Percentiles rank a stretch among this genome's conserved stretches.
Conservation (phyloP, 1,140 invertebrate genomes). For the Acromyrmex charruanus region DNA sequence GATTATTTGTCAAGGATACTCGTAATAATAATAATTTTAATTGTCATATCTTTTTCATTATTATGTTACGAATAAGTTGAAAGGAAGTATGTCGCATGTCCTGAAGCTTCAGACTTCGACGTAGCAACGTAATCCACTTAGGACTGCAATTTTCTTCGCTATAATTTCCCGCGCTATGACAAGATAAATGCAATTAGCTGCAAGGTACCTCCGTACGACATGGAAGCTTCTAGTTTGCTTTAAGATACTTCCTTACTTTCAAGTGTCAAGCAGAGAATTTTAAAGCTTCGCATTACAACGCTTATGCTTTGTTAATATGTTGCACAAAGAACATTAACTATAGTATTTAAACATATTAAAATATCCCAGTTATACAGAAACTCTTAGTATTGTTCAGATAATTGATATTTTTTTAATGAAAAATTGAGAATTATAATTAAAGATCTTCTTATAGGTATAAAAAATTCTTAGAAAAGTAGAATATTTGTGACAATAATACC, state of each 20-base stretch:
- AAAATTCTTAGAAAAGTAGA: background rate
- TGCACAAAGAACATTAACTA: background rate
- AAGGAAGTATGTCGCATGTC: conserved; percentile 30
- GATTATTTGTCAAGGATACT: conserved; percentile 9
- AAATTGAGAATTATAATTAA: conserved; percentile 9
- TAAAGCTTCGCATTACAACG: conserved; percentile 45
- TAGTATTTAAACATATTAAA: background rate
- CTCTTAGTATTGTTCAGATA: background rate
- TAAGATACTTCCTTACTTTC: conserved; percentile 48
- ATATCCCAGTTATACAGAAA: background rate
- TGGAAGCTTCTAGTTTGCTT: conserved; percentile 44
- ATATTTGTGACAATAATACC: background rate
- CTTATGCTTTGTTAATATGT: conserved; percentile 36
- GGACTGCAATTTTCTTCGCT: conserved; percentile 63
- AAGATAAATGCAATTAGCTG: conserved; percentile 62
- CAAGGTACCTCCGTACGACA: conserved; percentile 45
- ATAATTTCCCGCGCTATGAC: conserved; percentile 62
- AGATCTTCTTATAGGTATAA: background rate
- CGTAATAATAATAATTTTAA: conserved; percentile 36
- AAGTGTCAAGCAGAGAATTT: conserved; percentile 38
- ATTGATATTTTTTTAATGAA: conserved; percentile 7
- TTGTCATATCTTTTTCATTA: conserved; percentile 38
- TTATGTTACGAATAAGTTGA: conserved; percentile 23
- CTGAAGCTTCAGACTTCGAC: conserved; percentile 48
- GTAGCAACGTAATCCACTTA: conserved; percentile 54